Conservation (phyloP, 2,797 vertebrate genomes). For the Acridotheres tristis region DNA sequence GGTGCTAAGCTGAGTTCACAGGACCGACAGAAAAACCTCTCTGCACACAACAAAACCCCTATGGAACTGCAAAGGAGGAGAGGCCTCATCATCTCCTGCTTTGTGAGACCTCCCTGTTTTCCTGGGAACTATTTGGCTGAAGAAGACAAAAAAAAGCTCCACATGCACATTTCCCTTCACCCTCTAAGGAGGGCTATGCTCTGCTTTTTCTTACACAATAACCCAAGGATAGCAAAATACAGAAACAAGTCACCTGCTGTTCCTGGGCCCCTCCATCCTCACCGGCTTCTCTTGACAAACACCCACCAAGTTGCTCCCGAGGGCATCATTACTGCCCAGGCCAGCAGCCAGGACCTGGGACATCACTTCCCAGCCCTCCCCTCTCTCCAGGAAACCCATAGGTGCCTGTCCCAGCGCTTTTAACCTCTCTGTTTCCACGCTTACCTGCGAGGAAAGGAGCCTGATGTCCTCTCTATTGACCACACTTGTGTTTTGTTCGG, state of each 20-base stretch:
- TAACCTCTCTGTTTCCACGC: neutral
- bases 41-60: fast-evolving
- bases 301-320: neutral
- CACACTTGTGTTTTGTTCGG: neutral
- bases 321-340: fast-evolving
- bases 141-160: neutral
- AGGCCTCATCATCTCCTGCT: neutral
- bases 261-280: neutral
- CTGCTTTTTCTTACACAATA: neutral
- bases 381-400: fast-evolving
- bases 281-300: neutral
- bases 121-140: neutral
- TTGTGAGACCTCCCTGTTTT: neutral
- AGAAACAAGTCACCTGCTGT: fast-evolving
- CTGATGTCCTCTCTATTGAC: neutral
- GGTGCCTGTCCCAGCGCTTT: fast-evolving
- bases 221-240: neutral
- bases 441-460: neutral
- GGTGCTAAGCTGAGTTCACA: neutral
- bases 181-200: too few species aligned
- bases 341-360: fast-evolving
- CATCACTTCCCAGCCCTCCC: fast-evolving
- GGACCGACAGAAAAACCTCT: neutral
- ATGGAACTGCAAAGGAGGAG: fast-evolving
- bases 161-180: neutral